Base-by-base conservation (phyloP, 2,113 vertebrate species). In the Ornithorhynchus anatinus region DNA sequence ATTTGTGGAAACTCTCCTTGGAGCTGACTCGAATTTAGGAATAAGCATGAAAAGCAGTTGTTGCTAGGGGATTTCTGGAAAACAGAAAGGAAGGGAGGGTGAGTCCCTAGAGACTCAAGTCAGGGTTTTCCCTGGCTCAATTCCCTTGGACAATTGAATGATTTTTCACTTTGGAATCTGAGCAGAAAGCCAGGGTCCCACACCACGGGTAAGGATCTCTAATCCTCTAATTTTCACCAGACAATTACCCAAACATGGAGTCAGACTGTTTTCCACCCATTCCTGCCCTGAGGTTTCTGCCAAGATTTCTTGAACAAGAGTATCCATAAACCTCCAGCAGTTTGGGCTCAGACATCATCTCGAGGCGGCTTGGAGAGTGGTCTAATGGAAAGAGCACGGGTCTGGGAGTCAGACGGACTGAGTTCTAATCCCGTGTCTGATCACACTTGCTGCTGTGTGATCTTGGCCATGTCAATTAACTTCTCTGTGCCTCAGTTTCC, bases 1-100 rank as follows among this genome's bases (percentile, higher is more conserved):
- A 31, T 22, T 70, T 19, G 32, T 25, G n/a, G 58, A 65, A 84
- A 68, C 23, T 44, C 75, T 69, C 59, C 38, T 69, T 53, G 70
- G 82, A 38, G 53, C n/a, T 23, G 29, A n/a, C 35, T 62, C 39
- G 15, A 42, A 70, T 23, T 39, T 22, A 68, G 8, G 13, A 1
- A 14, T 35, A 40, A 65, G 73, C n/a, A n/a, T 52, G 38, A 72
- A 75, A n/a, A 74, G 37, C 13, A 33, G 8, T 37, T 63, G 20
- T 62, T 80, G 56, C 31, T 62, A 75, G 62, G 59, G 10, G 15
- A 48, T 60, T 56, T 23, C 20, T 48, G 52, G 37, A 2, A 2
- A 32, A 67, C 54, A 52, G 13, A 7, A 45, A 29, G 5, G 2
- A 22, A 20, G 4, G 4, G 20, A 37, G 12, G 12, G 4, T 5